Percentiles rank a stretch among this genome's conserved stretches.
Conservation (phyloP, 2,797 vertebrate genomes). For the Euthynnus affinis region DNA sequence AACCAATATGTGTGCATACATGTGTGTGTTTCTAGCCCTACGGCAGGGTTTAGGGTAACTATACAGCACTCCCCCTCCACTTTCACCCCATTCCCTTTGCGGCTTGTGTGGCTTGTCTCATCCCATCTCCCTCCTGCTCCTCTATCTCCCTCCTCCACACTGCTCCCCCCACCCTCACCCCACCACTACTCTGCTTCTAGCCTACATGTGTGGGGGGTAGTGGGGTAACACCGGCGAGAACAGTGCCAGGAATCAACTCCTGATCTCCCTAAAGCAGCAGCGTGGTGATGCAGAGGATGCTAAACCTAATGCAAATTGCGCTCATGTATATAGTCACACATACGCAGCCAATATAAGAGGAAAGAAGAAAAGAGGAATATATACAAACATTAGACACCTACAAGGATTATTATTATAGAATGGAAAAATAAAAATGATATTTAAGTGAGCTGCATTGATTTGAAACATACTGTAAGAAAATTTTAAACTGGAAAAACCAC, state of each 20-base stretch:
- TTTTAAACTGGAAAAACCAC: conserved; percentile 32
- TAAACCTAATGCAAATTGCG: conserved; percentile 55
- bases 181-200: conserved; percentile 54
- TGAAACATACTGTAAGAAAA: conserved; percentile 29
- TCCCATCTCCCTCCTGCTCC: conserved; percentile 82
- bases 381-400: background rate
- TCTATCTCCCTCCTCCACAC: conserved; percentile 56
- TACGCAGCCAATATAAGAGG: conserved; percentile 22
- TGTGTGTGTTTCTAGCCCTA: conserved; percentile 71
- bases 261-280: conserved; percentile 44
- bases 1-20: conserved; percentile 45
- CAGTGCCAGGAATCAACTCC: conserved; percentile 62
- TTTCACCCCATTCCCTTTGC: conserved; percentile 74
- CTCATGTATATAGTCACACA: conserved; percentile 37
- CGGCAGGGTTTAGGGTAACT: conserved; percentile 81
- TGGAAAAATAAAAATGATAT: conserved; percentile 23
- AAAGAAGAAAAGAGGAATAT: conserved; percentile 12
- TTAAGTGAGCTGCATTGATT: conserved; percentile 35
- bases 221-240: conserved; percentile 28
- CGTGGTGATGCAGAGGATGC: conserved; percentile 55
- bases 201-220: conserved; percentile 51
- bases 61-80: conserved; percentile 67
- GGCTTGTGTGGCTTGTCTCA: conserved; percentile 85
- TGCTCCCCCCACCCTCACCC: conserved; percentile 16
- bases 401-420: conserved; percentile 10